A percentile compares a stretch with the other conserved stretches of the same genome.
Conservation (phyloP, 2,888 invertebrate species). For the Noctua pronuba region DNA sequence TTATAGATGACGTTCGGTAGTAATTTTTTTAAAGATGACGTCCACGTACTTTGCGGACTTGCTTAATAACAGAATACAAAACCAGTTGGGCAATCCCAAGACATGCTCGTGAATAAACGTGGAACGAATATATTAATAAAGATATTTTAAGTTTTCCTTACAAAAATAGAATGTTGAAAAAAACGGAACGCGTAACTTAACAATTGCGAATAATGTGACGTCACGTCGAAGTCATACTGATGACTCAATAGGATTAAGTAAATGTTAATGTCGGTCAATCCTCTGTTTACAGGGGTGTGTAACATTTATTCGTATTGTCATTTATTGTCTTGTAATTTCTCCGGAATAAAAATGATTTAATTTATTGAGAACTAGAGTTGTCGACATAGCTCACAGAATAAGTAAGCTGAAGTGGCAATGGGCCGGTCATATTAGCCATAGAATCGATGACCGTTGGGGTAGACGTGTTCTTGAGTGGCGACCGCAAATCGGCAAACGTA, state of each 20-base stretch:
- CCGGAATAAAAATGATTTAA: not conserved
- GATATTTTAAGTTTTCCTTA: conserved; percentile 21
- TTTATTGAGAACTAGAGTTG: no score
- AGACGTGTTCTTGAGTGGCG: no score
- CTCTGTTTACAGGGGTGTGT: not conserved
- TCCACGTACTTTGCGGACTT: not conserved
- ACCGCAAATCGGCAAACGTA: no score
- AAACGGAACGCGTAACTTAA: not conserved
- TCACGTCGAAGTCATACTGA: conserved; percentile 17
- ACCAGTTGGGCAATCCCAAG: conserved; percentile 12
- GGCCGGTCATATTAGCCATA: no score
- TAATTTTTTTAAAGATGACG: not conserved
- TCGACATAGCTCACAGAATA: no score
- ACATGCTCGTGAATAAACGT: not conserved
- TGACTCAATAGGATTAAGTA: conserved; percentile 1
- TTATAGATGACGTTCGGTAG: not conserved
- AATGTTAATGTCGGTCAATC: not conserved
- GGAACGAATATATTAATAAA: not conserved
- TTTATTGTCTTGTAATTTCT: no score
- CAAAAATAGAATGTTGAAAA: not conserved
- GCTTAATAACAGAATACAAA: not conserved
- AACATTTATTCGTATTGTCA: not conserved
- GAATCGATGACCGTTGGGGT: no score
- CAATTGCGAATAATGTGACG: not conserved
- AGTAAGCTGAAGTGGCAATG: no score